phyloP scores from a whole-genome alignment of 2,888 invertebrate species.

The Myathropa florea region DNA sequence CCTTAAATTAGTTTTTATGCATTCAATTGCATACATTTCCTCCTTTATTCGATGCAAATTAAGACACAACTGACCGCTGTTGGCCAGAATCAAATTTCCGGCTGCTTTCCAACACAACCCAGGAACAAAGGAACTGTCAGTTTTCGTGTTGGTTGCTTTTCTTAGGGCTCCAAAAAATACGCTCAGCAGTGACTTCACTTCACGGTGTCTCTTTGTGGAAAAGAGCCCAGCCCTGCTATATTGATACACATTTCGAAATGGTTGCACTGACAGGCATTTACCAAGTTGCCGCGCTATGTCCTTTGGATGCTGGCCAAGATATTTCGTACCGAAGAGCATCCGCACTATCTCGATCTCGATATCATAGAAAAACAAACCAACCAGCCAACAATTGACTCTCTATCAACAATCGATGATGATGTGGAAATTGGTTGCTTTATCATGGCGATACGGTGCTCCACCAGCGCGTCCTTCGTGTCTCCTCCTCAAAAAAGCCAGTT shows the following conservation, averaged over 20 bases:
- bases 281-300: conserved; percentile 26
- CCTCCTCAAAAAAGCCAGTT: background rate
- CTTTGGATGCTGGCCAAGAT: conserved; percentile 64
- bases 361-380: conserved; percentile 18
- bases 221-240: conserved; percentile 47
- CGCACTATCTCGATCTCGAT: conserved; percentile 21
- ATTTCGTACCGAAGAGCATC: conserved; percentile 26
- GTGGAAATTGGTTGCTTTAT: conserved; percentile 55
- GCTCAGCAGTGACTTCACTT: background rate
- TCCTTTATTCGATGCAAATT: conserved; percentile 53
- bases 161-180: background rate
- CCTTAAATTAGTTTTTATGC: conserved; percentile 59
- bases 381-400: background rate
- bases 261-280: conserved; percentile 60
- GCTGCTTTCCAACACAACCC: conserved; percentile 7
- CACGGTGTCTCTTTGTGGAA: conserved; percentile 1
- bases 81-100: conserved; percentile 61
- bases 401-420: conserved; percentile 60
- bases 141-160: conserved; percentile 34
- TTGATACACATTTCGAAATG: conserved; percentile 67
- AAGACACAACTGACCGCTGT: conserved; percentile 23
- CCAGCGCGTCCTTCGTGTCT: conserved; percentile 1
- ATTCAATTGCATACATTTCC: conserved; percentile 63
- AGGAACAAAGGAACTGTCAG: conserved; percentile 48
- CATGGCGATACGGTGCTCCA: background rate